A percentile compares a stretch with the other conserved stretches of the same genome.
These are phyloP conservation scores for Apamea sordens DNA, from an alignment of 2,888 invertebrate species.

Conservation along the genomic window DNA sequence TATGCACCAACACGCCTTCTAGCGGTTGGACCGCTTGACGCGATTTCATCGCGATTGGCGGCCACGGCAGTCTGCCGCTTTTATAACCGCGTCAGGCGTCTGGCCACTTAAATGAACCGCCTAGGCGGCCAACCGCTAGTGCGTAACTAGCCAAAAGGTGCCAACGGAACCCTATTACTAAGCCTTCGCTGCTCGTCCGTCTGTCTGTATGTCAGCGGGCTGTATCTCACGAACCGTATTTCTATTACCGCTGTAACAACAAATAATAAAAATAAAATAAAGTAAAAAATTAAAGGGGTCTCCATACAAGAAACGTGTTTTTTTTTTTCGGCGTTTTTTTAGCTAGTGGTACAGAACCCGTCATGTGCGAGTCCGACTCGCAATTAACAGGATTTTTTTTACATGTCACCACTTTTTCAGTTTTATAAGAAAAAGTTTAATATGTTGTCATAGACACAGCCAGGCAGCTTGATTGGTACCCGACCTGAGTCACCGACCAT, in stretches of 20 bases:
- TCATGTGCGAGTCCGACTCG: not conserved
- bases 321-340: not conserved
- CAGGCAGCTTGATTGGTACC: slow-evolving; percentile 80
- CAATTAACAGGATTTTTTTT: not conserved
- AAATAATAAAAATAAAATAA: not conserved
- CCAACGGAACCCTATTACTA: too few relatives aligned
- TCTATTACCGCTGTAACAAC: not conserved
- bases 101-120: too few relatives aligned
- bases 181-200: too few relatives aligned
- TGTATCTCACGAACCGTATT: not conserved
- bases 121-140: too few relatives aligned
- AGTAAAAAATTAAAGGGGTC: not conserved
- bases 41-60: too few relatives aligned
- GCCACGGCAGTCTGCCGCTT: too few relatives aligned
- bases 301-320: not conserved
- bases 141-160: too few relatives aligned
- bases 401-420: not conserved
- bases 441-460: slow-evolving; percentile 76
- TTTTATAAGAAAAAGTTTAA: not conserved
- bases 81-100: too few relatives aligned
- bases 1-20: too few relatives aligned
- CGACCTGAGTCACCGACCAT: slow-evolving; percentile 82
- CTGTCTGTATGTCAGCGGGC: too few relatives aligned
- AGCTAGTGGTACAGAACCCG: not conserved
- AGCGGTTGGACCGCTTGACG: too few relatives aligned